Percentiles rank a stretch among this genome's conserved stretches.
phyloP scores from a whole-genome alignment of 1,140 invertebrate species.

The Forficula auricularia region DNA sequence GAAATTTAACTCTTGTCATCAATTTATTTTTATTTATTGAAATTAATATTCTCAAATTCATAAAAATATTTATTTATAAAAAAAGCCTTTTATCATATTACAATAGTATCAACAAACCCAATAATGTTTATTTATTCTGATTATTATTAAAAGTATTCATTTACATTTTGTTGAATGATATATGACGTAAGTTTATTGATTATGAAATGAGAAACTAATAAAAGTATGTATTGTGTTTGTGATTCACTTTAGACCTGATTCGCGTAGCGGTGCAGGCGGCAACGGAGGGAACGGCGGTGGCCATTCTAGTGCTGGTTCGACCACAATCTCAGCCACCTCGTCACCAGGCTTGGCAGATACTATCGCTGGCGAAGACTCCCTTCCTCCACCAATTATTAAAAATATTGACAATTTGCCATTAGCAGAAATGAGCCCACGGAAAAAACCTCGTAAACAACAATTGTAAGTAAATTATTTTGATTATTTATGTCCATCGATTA shows the following conservation, averaged over 20 bases:
- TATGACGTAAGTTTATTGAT: no score
- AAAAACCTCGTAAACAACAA: slow-evolving; percentile 59
- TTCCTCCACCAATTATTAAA: slow-evolving; percentile 22
- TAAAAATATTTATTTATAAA: no score
- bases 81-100: no score
- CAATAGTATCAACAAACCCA: no score
- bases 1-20: no score
- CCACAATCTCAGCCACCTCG: slow-evolving; percentile 59
- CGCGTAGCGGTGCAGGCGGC: slow-evolving; percentile 15
- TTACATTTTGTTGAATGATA: no score
- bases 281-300: slow-evolving; percentile 13
- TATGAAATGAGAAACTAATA: no score
- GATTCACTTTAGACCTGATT: slow-evolving; percentile 6
- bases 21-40: no score
- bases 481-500: background rate
- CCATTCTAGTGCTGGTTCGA: slow-evolving; percentile 37
- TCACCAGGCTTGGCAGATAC: slow-evolving; percentile 50
- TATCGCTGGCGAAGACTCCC: slow-evolving; percentile 24
- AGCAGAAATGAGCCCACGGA: slow-evolving; percentile 40
- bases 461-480: slow-evolving; percentile 31
- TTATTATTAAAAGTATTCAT: no score
- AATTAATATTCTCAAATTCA: no score
- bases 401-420: slow-evolving; percentile 28
- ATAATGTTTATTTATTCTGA: no score
- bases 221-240: no score